Percentiles rank a stretch among this genome's conserved stretches.
Evolutionary conservation across 1,140 invertebrate species (phyloP).

Genomic region (Pogonognathellus flavescens): DNA sequence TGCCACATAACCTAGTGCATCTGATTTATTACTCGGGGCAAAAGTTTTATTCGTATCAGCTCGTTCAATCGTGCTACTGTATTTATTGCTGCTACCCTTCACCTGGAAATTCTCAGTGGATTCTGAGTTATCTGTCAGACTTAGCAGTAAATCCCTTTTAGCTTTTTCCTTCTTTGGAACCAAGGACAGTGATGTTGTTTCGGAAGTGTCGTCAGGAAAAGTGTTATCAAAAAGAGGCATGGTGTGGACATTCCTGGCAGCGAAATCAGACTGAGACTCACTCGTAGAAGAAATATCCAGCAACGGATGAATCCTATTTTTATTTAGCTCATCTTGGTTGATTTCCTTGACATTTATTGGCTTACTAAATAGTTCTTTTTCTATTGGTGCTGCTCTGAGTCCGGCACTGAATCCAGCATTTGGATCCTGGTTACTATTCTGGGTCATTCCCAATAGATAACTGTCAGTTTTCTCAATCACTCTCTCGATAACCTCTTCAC

Average conservation of each 20-base stretch:
- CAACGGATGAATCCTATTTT: constrained; percentile 21
- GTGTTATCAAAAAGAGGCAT: constrained; percentile 2
- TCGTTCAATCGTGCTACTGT: background rate
- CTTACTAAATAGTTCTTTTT: background rate
- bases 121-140: constrained; percentile 30
- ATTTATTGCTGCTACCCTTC: background rate
- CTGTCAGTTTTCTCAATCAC: constrained; percentile 24
- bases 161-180: background rate
- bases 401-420: background rate
- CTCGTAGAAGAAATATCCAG: constrained; percentile 40
- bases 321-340: background rate
- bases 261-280: constrained; percentile 21
- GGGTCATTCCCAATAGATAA: constrained; percentile 31
- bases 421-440: background rate
- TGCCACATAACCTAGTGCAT: background rate
- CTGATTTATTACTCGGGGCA: background rate
- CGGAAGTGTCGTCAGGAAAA: constrained; percentile 44
- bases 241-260: background rate
- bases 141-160: background rate
- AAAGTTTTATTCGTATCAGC: background rate
- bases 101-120: constrained; percentile 2
- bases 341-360: background rate
- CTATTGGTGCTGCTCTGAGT: constrained; percentile 12
- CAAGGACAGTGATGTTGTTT: constrained; percentile 43
- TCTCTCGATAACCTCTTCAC: constrained; percentile 8